Conservation (phyloP, 1,140 invertebrate genomes). For the Mamestra configurata region DNA sequence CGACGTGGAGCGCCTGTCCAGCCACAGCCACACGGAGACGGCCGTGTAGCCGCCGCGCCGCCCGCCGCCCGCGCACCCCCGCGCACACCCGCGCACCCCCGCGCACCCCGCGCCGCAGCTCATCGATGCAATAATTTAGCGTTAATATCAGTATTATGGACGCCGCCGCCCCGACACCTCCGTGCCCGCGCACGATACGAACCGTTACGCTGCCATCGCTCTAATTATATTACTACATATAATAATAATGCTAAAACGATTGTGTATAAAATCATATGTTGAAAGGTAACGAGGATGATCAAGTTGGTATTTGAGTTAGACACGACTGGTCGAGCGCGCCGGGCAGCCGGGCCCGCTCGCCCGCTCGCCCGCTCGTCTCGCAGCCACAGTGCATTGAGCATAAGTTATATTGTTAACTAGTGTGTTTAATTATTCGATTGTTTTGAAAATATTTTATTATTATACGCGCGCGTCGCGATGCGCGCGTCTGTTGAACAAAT, state of each 20-base stretch:
- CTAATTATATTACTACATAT: slow-evolving; percentile 63
- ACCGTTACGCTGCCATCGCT: slow-evolving; percentile 69
- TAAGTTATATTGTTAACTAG: slow-evolving; percentile 86
- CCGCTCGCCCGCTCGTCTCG: slow-evolving; percentile 54
- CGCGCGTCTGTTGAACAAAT: slow-evolving; percentile 88
- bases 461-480: slow-evolving; percentile 82
- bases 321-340: slow-evolving; percentile 56
- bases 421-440: slow-evolving; percentile 88
- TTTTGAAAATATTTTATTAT: slow-evolving; percentile 88
- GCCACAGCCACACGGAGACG: slow-evolving; percentile 97
- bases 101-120: slow-evolving; percentile 55
- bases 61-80: slow-evolving; percentile 53
- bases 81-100: slow-evolving; percentile 50
- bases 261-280: slow-evolving; percentile 79
- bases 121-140: slow-evolving; percentile 64
- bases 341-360: slow-evolving; percentile 36
- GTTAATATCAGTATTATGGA: slow-evolving; percentile 65
- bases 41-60: slow-evolving; percentile 91
- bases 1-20: slow-evolving; percentile 96
- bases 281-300: slow-evolving; percentile 68
- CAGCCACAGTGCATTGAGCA: slow-evolving; percentile 71
- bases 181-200: slow-evolving; percentile 64
- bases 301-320: slow-evolving; percentile 68
- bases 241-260: slow-evolving; percentile 66
- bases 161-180: slow-evolving; percentile 49